Evolutionary conservation across 1,140 invertebrate genomes (phyloP).

Genomic region (Phocides pigmalion): DNA sequence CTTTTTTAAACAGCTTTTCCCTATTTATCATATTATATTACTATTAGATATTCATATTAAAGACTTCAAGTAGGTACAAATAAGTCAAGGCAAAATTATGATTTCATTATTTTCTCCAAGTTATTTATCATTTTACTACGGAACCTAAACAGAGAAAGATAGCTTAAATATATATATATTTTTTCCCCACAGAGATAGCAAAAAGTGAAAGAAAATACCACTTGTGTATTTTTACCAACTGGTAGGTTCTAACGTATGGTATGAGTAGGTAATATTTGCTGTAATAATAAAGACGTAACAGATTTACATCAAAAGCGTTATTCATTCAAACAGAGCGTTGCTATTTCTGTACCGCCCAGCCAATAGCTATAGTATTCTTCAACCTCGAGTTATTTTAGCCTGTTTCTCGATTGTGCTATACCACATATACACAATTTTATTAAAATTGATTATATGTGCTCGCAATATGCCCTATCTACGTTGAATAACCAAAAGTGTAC

Average conservation of each 20-base stretch:
- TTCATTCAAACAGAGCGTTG: slow-evolving; percentile 55
- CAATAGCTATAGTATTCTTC: slow-evolving; percentile 64
- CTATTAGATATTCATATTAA: no score
- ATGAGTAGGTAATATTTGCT: slow-evolving; percentile 32
- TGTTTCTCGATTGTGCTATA: slow-evolving; percentile 63
- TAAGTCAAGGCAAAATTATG: no score
- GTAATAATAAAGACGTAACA: slow-evolving; percentile 32
- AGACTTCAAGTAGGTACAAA: no score
- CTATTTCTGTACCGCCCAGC: slow-evolving; percentile 69
- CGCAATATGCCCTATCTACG: no score
- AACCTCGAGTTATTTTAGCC: slow-evolving; percentile 71
- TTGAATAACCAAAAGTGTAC: no score
- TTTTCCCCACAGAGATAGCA: no score
- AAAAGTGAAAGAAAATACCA: background rate
- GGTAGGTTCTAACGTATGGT: background rate
- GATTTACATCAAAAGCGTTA: slow-evolving; percentile 45
- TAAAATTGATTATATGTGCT: background rate
- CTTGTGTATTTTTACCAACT: background rate
- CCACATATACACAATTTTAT: slow-evolving; percentile 25
- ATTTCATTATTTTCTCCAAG: no score
- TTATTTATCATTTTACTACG: no score
- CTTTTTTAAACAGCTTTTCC: no score
- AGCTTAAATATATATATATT: no score
- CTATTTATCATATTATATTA: no score
- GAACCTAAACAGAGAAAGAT: no score